Evolutionary conservation across 2,113 vertebrate genomes (phyloP), one percentile per base, ranked within the genome.

Genomic region (Pterophyllum scalare): DNA sequence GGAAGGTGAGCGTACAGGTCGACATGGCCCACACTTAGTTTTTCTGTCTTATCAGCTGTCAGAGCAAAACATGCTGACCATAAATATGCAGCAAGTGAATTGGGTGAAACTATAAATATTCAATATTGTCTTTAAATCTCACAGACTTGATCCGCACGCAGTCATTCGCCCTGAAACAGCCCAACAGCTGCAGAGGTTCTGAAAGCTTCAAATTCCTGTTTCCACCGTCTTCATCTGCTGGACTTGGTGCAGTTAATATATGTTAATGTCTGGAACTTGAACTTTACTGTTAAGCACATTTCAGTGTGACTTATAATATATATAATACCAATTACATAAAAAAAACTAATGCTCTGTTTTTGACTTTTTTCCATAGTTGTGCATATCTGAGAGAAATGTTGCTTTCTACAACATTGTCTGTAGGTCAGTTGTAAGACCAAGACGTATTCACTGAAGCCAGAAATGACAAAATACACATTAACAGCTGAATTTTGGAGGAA

Each of bases 51-150:
- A 80, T 85, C 84, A 82, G 58, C 74, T 58, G 58, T 80, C 82
- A 43, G 61, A 79, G 31, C 52, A 77, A 87, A 87, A 84, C 72
- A 49, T 76, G 67, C 61, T 59, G 22, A 75, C 74, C 43, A 91
- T 88, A 72, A 88, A 86, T 84, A 86, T 90, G 84, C 75, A 88
- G 79, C 81, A 38, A 31, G 75, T 13, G 1, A 12, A 77, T 31
- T 31, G 19, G 22, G 49, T 19, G 54, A 78, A 65, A 67, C n/a
- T 59, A 74, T 86, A 86, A 78, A 88, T 86, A 88, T 87, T 82
- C 28, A 90, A 5, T 40, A 35, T 5, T 46, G 54, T 75, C 52
- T 83, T 64, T 62, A 80, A 87, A 87, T 80, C 67, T 85, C 59
- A 78, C 74, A 64, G 56, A 81, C 14, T 60, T 64, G 22, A 56